These are phyloP conservation scores for Darevskia mixta DNA, from an alignment of 2,797 vertebrate species.

Conservation along the genomic window DNA sequence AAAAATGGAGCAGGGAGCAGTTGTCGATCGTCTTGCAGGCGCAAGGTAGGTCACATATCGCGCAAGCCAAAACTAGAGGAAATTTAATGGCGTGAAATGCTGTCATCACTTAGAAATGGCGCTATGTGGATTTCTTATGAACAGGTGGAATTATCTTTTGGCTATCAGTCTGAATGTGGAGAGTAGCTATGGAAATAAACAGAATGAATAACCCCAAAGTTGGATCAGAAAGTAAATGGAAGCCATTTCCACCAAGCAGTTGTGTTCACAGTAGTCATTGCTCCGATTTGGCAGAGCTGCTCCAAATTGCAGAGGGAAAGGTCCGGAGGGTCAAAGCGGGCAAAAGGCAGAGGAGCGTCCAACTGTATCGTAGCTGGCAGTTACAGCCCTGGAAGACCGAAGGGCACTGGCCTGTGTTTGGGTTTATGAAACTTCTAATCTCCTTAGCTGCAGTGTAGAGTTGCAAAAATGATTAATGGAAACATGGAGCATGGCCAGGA, in stretches of 20 bases:
- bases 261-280: neutral
- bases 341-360: neutral
- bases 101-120: neutral
- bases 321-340: neutral
- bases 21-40: neutral
- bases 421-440: constrained; percentile 19
- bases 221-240: neutral
- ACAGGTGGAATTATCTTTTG: neutral
- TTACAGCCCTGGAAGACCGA: constrained; percentile 7
- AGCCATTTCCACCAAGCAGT: neutral
- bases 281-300: neutral
- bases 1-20: too few relatives aligned
- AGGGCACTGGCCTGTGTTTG: neutral
- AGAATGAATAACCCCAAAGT: neutral
- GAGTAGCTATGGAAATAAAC: neutral
- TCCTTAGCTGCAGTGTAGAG: neutral
- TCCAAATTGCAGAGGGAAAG: neutral
- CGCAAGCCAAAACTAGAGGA: neutral
- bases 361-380: neutral
- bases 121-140: neutral
- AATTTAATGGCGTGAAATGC: neutral
- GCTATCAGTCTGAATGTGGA: neutral
- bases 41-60: too few relatives aligned
- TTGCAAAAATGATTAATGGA: constrained; percentile 41
- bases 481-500: constrained; percentile 30